Conservation (phyloP, 2,888 invertebrate genomes). For the Heliconius erato region DNA sequence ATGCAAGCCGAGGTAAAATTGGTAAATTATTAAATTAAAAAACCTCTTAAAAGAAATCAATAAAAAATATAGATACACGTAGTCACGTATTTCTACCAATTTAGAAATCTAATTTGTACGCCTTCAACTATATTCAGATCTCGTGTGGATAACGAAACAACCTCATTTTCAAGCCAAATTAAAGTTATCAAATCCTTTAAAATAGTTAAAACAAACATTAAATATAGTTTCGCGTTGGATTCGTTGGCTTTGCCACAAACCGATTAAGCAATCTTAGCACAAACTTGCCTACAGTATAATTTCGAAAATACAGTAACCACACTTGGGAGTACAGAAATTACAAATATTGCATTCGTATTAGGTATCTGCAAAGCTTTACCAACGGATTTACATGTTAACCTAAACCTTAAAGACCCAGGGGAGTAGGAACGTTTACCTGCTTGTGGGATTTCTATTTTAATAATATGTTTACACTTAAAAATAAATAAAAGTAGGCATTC, state of each 20-base stretch:
- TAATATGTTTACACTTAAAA: no score
- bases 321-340: conserved; percentile 54
- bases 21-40: no score
- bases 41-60: background rate
- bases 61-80: background rate
- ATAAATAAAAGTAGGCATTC: no score
- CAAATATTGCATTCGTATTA: conserved; percentile 54
- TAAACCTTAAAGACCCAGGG: background rate
- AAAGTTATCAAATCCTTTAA: background rate
- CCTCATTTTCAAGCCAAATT: conserved; percentile 13
- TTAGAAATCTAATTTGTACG: background rate
- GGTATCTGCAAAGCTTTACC: conserved; percentile 66
- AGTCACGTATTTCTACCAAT: background rate
- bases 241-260: background rate
- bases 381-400: conserved; percentile 11
- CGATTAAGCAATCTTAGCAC: conserved; percentile 23
- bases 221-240: background rate
- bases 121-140: background rate
- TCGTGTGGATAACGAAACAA: background rate
- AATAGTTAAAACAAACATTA: conserved; percentile 7
- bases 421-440: background rate
- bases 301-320: conserved; percentile 50
- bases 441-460: no score
- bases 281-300: conserved; percentile 28
- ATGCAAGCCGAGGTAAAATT: no score